Base-by-base conservation (phyloP, 1,140 invertebrate species). In the Drosophila neocordata region DNA sequence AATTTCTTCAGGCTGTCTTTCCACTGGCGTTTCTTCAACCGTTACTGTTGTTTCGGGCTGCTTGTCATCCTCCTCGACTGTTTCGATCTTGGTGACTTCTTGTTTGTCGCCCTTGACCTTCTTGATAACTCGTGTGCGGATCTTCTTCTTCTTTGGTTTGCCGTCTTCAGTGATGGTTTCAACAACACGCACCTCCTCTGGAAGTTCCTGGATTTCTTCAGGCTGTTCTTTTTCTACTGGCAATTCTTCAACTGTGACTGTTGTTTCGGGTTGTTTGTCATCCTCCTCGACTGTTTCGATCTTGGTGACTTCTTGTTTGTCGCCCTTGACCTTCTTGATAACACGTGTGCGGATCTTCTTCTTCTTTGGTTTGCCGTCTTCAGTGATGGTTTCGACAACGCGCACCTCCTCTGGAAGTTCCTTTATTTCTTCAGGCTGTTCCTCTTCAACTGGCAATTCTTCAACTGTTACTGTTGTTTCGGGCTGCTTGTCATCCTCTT, bases 401-500 rank as follows among this genome's bases (percentile, higher is more conserved):
- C 27, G 53, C 9, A 56, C 53, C 4, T 56, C 53, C 5, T 56
- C 53, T 15, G 53, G 53, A 5, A 56, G 53, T 15, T 56, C 53
- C n/a, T 56, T 2, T 4, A 35, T 18, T 4, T 56, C 53, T 11
- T 56, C 53, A 4, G 53, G 53, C 2, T 56, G n/a, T 24, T 24
- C 22, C 15, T 56, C 53, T 56, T 34, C 53, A 12, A 31, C n/a
- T 0, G 53, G 24, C 8, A 56, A 2, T 13, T 56, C 53, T 13
- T 56, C 53, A 3, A 56, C 53, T 9, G 53, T 56, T 7, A 56
- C 53, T 0, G 53, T 56, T 11, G 53, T 56, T 9, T 35, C 27
- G 8, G 64, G 64, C 6, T 51, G 38, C 18, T 66, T 66, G 18
- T 66, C 64, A 31, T 66, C 64, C 31, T 62, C 60, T 12, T 62